Conservation (phyloP, 2,113 vertebrate species). For the Chitala chitala region DNA sequence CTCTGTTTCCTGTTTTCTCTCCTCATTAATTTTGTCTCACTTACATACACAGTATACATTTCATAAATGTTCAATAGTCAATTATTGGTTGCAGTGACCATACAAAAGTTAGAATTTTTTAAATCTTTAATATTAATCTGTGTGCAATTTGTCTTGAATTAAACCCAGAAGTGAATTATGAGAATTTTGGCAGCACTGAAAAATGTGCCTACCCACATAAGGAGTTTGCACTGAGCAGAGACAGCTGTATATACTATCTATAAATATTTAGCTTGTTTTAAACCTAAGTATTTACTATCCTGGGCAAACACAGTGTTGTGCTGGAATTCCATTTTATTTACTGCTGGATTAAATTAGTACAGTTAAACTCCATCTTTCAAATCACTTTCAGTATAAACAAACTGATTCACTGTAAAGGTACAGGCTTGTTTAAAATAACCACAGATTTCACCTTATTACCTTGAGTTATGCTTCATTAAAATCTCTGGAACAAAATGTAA, state of each 20-base stretch:
- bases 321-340: not conserved
- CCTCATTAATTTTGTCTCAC: too few species aligned
- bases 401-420: not conserved
- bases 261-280: slow-evolving; percentile 8
- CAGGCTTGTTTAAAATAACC: not conserved
- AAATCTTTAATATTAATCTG: too few species aligned
- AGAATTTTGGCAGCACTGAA: too few species aligned
- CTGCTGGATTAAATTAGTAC: not conserved
- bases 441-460: slow-evolving; percentile 15
- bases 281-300: not conserved
- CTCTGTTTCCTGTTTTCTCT: too few species aligned
- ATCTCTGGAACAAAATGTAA: not conserved
- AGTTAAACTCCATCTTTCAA: too few species aligned
- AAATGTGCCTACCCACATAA: not conserved
- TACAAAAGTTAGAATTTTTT: too few species aligned
- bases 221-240: not conserved
- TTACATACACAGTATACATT: too few species aligned
- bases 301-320: too few species aligned
- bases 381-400: not conserved
- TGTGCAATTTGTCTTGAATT: too few species aligned
- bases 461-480: slow-evolving; percentile 3
- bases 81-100: too few species aligned
- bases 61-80: too few species aligned
- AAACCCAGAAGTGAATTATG: too few species aligned
- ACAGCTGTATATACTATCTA: not conserved